Conservation (phyloP, 2,888 invertebrate species). For the Tortricodes alternella region DNA sequence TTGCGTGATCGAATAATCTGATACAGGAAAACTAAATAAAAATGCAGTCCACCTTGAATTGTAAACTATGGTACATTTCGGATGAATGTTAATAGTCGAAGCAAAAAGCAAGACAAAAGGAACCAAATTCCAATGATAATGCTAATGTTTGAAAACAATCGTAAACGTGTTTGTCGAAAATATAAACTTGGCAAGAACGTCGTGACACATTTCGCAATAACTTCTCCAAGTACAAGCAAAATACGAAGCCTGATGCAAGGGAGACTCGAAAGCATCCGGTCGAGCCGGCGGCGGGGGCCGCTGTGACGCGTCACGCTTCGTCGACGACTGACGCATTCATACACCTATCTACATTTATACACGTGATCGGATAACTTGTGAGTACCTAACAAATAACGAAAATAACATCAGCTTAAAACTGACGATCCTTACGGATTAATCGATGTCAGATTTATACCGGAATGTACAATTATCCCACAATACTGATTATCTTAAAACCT, state of each 20-base stretch:
- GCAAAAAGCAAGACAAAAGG: conserved; percentile 30
- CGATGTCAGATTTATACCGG: too few species aligned
- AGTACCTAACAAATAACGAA: too few species aligned
- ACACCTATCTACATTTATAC: too few species aligned
- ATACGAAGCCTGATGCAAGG: conserved; percentile 31
- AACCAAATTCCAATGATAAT: conserved; percentile 43
- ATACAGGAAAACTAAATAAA: not conserved
- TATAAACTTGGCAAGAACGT: conserved; percentile 32
- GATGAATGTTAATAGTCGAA: too few species aligned
- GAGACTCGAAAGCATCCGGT: not conserved
- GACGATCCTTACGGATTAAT: too few species aligned
- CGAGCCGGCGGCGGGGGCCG: conserved; percentile 28
- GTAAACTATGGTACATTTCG: too few species aligned
- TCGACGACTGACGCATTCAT: conserved; percentile 43
- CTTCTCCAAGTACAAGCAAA: not conserved
- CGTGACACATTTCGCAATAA: conserved; percentile 3
- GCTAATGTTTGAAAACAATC: conserved; percentile 38
- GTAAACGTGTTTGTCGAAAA: conserved; percentile 39
- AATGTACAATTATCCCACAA: too few species aligned
- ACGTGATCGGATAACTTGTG: too few species aligned
- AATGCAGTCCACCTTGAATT: too few species aligned
- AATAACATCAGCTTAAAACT: too few species aligned
- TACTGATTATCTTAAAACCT: not conserved
- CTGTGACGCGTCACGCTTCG: conserved; percentile 38
- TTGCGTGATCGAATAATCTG: not conserved